Conservation (phyloP, 2,888 invertebrate genomes). For the Drosophila prolongata region DNA sequence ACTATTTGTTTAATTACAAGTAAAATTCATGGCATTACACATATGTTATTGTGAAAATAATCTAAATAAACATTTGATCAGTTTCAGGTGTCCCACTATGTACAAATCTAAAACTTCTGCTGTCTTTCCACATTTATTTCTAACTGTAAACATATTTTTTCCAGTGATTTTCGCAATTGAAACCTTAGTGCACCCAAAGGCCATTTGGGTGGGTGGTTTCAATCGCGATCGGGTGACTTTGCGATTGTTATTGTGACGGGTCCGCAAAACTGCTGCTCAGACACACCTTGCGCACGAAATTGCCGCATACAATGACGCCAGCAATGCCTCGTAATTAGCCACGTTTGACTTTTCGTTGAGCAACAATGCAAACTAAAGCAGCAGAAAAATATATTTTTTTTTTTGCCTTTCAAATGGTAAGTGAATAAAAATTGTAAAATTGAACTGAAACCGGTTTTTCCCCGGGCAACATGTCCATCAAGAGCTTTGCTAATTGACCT, state of each 20-base stretch:
- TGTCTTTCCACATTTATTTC: too few relatives aligned
- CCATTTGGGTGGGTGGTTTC: slow-evolving; percentile 57
- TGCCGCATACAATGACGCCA: slow-evolving; percentile 31
- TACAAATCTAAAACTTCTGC: background rate
- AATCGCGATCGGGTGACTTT: slow-evolving; percentile 37
- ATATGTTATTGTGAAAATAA: too few relatives aligned
- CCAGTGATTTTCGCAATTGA: slow-evolving; percentile 11
- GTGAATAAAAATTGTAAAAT: slow-evolving; percentile 53
- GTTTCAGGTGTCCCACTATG: too few relatives aligned
- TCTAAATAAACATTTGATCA: too few relatives aligned
- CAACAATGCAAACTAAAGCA: slow-evolving; percentile 50
- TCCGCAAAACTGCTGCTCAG: slow-evolving; percentile 44
- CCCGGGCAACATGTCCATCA: slow-evolving; percentile 49
- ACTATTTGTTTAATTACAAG: too few relatives aligned
- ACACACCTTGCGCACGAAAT: slow-evolving; percentile 68
- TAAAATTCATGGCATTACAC: too few relatives aligned
- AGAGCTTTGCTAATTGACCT: slow-evolving; percentile 69
- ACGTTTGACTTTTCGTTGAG: slow-evolving; percentile 63
- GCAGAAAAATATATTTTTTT: slow-evolving; percentile 22
- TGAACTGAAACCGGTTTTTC: slow-evolving; percentile 50
- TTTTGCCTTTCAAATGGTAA: slow-evolving; percentile 71
- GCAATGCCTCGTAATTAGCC: slow-evolving; percentile 66
- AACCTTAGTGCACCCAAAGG: slow-evolving; percentile 27
- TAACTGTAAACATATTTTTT: background rate
- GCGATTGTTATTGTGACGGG: slow-evolving; percentile 37